These are phyloP conservation scores for Harlomillsia oculata DNA, from an alignment of 1,140 invertebrate genomes.

Conservation along the genomic window DNA sequence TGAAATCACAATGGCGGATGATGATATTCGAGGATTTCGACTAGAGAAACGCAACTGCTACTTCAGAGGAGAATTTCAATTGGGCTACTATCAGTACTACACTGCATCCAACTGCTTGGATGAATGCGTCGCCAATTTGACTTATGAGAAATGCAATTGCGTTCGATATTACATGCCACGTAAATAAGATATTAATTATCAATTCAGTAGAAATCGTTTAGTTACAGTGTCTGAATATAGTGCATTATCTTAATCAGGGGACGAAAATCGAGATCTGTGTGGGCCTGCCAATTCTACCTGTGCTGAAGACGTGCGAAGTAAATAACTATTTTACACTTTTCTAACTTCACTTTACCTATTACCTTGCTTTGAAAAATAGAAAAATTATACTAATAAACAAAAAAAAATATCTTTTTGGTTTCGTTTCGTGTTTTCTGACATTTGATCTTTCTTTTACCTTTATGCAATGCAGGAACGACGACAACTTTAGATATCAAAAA, in stretches of 20 bases:
- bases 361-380: no score
- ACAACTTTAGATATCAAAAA: no score
- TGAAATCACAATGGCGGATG: conserved; percentile 30
- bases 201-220: not conserved
- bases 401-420: no score
- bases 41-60: conserved; percentile 25
- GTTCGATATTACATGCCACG: conserved; percentile 32
- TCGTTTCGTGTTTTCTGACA: no score
- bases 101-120: conserved; percentile 14
- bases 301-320: conserved; percentile 12
- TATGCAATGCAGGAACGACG: no score
- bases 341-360: no score
- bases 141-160: conserved; percentile 12
- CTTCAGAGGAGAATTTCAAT: conserved; percentile 12
- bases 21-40: conserved; percentile 11
- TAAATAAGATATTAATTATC: no score
- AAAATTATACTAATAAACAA: not conserved
- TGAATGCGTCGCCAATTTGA: conserved; percentile 19
- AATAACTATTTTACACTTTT: no score
- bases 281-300: conserved; percentile 13
- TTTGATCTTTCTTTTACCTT: no score
- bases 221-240: not conserved
- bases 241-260: not conserved
- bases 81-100: conserved; percentile 21
- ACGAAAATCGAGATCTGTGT: conserved; percentile 5